Conservation (phyloP, 2,888 invertebrate species). For the Oxytorus armatus region DNA sequence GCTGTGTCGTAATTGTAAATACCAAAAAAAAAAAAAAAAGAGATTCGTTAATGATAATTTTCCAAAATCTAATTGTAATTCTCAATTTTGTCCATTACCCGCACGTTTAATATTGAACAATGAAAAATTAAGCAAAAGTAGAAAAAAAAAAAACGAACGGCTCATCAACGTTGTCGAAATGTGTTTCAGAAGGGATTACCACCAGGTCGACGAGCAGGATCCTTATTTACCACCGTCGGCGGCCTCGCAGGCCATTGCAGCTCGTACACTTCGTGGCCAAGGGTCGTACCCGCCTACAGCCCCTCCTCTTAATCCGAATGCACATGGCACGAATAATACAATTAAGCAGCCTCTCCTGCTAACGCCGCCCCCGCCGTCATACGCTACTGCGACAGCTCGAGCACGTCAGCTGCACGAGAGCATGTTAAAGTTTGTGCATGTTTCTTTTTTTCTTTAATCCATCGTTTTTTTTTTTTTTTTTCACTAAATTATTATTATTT, state of each 20-base stretch:
- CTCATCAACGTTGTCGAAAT: slow-evolving; percentile 50
- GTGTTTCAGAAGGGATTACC: slow-evolving; percentile 89
- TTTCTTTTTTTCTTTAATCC: slow-evolving; percentile 79
- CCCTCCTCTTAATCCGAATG: slow-evolving; percentile 85
- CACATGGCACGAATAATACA: slow-evolving; percentile 86
- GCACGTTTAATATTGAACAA: too few species aligned
- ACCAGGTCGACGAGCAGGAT: slow-evolving; percentile 94
- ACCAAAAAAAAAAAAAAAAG: too few species aligned
- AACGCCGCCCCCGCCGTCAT: slow-evolving; percentile 87
- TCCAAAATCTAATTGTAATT: too few species aligned
- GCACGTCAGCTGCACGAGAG: slow-evolving; percentile 85
- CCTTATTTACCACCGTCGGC: slow-evolving; percentile 90
- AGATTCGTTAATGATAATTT: too few species aligned
- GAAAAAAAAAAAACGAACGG: background rate
- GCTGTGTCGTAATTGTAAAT: too few species aligned
- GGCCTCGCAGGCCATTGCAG: slow-evolving; percentile 87
- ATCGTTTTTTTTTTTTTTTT: slow-evolving; percentile 70
- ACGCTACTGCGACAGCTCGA: slow-evolving; percentile 86
- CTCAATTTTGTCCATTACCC: too few species aligned
- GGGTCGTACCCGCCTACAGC: slow-evolving; percentile 90
- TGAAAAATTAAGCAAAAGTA: background rate
- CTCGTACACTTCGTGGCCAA: slow-evolving; percentile 89
- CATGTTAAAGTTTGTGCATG: slow-evolving; percentile 86
- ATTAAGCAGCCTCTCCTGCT: slow-evolving; percentile 85
- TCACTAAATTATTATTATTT: slow-evolving; percentile 30